phyloP scores from a whole-genome alignment of 2,113 vertebrate genomes.

The Taurulus bubalis region DNA sequence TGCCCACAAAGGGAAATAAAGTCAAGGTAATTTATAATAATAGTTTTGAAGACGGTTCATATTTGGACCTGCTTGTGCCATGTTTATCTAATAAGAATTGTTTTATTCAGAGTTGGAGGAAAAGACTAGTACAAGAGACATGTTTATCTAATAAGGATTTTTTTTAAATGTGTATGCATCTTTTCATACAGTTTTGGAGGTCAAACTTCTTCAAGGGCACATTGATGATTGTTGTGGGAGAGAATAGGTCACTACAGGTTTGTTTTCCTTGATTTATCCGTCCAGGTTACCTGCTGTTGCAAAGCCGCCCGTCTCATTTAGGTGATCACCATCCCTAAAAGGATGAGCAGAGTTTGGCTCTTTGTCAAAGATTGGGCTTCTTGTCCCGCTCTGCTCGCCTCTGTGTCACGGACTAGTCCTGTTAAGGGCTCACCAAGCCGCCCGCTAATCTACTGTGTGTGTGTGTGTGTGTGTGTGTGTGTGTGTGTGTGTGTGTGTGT shows the following conservation, averaged over 20 bases:
- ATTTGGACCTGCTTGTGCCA: not conserved
- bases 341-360: constrained; percentile 32
- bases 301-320: not conserved
- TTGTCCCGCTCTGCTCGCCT: constrained; percentile 29
- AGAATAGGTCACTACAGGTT: not conserved
- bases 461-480: constrained; percentile 2
- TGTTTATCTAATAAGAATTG: not conserved
- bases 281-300: not conserved
- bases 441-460: constrained; percentile 58
- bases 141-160: not conserved
- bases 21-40: not conserved
- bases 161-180: not conserved
- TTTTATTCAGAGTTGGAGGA: too few species aligned
- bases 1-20: not conserved
- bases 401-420: constrained; percentile 48
- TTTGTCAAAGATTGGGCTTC: constrained; percentile 14
- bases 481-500: constrained; percentile 10
- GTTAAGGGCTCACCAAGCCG: constrained; percentile 54
- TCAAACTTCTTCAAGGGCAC: constrained; percentile 16
- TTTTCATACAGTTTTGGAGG: not conserved
- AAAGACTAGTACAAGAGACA: too few species aligned
- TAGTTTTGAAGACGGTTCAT: not conserved
- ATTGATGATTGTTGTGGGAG: not conserved
- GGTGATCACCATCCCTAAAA: constrained; percentile 16
- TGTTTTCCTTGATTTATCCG: not conserved